Conservation (phyloP, 2,113 vertebrate species). For the Paramormyrops kingsleyae region DNA sequence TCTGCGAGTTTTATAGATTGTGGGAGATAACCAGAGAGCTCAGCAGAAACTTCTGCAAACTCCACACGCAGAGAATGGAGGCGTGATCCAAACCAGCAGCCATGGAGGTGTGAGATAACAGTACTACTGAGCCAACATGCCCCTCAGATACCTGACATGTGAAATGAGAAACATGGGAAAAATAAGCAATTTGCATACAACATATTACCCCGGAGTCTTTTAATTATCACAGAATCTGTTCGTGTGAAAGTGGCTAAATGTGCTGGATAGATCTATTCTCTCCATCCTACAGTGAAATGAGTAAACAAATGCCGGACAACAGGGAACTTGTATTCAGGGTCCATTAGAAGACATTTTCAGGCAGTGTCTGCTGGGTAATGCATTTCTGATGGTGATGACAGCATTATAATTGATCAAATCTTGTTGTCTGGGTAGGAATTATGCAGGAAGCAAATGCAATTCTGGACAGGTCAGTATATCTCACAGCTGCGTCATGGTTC, state of each 20-base stretch:
- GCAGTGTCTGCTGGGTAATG: not conserved
- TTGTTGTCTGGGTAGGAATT: not conserved
- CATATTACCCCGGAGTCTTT: not conserved
- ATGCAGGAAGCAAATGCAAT: not conserved
- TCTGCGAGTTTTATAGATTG: not conserved
- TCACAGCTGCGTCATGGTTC: not conserved
- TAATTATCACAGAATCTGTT: not conserved
- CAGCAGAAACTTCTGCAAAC: not conserved
- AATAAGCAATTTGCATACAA: not conserved
- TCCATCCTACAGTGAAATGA: not conserved
- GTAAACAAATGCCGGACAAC: not conserved
- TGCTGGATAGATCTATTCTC: not conserved
- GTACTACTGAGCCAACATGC: not conserved
- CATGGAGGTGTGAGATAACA: not conserved
- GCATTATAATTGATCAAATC: not conserved
- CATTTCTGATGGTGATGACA: not conserved
- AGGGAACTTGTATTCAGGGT: not conserved
- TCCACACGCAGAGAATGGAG: not conserved
- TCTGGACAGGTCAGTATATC: not conserved
- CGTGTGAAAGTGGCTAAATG: not conserved
- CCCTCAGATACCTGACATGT: not conserved
- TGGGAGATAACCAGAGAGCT: not conserved
- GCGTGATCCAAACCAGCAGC: not conserved
- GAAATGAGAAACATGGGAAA: not conserved
- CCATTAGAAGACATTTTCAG: not conserved